Percentiles rank a stretch among this genome's conserved stretches.
Conservation (phyloP, 2,888 invertebrate species). For the Tenthredo scrophulariae region DNA sequence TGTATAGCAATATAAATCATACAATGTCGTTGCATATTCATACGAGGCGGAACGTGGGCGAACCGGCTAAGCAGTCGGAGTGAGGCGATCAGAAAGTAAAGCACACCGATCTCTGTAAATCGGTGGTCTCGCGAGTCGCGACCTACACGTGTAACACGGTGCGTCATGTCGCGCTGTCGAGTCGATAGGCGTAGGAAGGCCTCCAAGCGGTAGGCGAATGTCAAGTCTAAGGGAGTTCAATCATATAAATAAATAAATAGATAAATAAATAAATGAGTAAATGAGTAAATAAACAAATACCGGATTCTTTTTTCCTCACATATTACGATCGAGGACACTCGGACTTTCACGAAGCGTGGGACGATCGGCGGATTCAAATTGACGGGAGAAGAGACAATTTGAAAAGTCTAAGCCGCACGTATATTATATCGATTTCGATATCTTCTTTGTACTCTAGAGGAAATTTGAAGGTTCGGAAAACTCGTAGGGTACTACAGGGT, state of each 20-base stretch:
- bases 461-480: not conserved
- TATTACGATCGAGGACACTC: constrained; percentile 2
- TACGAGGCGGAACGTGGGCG: constrained; percentile 74
- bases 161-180: constrained; percentile 49
- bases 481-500: not conserved
- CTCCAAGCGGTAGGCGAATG: constrained; percentile 46
- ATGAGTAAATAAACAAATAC: not conserved
- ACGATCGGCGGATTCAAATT: not conserved
- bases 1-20: constrained; percentile 45
- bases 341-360: constrained; percentile 29
- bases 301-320: not conserved
- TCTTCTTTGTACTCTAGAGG: not conserved
- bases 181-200: constrained; percentile 48
- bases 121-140: constrained; percentile 51
- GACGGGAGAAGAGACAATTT: not conserved
- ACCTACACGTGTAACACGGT: constrained; percentile 54
- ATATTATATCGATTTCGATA: not conserved
- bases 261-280: not conserved
- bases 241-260: not conserved
- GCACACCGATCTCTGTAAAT: constrained; percentile 51
- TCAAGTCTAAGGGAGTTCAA: constrained; percentile 45
- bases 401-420: not conserved
- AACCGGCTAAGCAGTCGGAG: constrained; percentile 69
- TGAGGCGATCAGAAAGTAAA: constrained; percentile 51
- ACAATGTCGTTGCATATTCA: constrained; percentile 76